These are phyloP conservation scores for Eucidaris tribuloides DNA, from an alignment of 35 echinoderm and acorn worm species.

Conservation along the genomic window DNA sequence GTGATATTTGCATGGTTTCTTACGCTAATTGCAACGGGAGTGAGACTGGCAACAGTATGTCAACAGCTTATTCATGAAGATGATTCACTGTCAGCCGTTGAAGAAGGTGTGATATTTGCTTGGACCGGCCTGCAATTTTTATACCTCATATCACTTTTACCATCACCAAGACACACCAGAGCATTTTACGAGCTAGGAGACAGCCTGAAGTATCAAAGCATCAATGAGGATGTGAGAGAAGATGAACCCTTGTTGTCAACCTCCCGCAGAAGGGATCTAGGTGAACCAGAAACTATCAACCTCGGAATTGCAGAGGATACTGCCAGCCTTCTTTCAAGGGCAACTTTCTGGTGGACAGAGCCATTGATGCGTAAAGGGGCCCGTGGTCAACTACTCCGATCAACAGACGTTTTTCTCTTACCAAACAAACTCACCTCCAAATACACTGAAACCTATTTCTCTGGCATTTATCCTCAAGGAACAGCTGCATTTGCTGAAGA, in stretches of 20 bases:
- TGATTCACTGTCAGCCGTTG: neutral
- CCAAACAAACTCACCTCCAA: conserved; percentile 51
- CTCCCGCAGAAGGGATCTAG: neutral
- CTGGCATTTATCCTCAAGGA: conserved; percentile 30
- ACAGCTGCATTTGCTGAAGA: conserved; percentile 8
- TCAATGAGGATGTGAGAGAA: conserved; percentile 69
- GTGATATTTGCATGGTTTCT: conserved; percentile 46
- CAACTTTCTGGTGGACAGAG: conserved; percentile 77
- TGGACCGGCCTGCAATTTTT: conserved; percentile 42
- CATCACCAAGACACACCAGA: conserved; percentile 45
- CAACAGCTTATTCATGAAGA: conserved; percentile 35
- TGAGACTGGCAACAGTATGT: conserved; percentile 53
- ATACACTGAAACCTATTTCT: conserved; percentile 53
- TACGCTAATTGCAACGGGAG: conserved; percentile 28
- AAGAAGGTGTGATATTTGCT: conserved; percentile 33
- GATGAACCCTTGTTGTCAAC: conserved; percentile 38
- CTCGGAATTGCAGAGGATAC: conserved; percentile 85
- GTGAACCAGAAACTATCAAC: conserved; percentile 3
- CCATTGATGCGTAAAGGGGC: conserved; percentile 88
- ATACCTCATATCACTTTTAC: conserved; percentile 67
- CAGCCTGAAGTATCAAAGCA: conserved; percentile 50
- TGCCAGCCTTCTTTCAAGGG: conserved; percentile 62
- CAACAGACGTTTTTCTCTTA: conserved; percentile 85
- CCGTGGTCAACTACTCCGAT: conserved; percentile 51
- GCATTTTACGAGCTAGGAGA: conserved; percentile 28